Base-by-base conservation (phyloP, 2,113 vertebrate genomes). In the Micromys minutus region DNA sequence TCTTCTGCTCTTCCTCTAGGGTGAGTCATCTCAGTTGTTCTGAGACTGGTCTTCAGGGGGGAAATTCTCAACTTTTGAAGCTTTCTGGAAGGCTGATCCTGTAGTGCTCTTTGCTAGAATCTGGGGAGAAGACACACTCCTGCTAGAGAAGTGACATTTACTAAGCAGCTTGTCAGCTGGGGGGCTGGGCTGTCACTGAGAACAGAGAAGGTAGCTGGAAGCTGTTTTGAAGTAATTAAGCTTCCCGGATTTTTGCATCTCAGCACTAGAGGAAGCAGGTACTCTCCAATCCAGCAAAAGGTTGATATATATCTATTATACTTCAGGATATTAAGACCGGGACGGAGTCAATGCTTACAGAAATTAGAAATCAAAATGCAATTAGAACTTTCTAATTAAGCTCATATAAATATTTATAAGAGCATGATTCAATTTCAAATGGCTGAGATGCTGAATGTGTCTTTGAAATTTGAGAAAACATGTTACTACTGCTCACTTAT, bases 401-500 rank as follows among this genome's bases (percentile, higher is more conserved):
- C 77, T 87, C 69, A 45, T 42, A 96, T 96, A 94, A 97, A 98
- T 96, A 97, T 97, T 97, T 96, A 97, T 96, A 72, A 87, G 90
- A 67, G 9, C 47, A 92, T 75, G 89, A 86, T n/a, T 81, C 67
- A 85, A 95, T 92, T 94, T 95, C 26, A 92, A 94, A 94, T 29
- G 67, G 11, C 50, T 94, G 71, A 36, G 91, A 76, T 39, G 47
- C 50, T 47, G 80, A 83, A 67, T 80, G 26, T 96, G 29, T 96
- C 79, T 97, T 93, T 91, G 86, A 94, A 94, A 83, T 87, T 29
- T 24, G 22, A 92, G 31, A 63, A 96, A 91, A 83, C 85, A 87
- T 15, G 26, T 39, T 39, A 69, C 61, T 36, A 69, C 61, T 12
- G 29, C 34, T 90, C 63, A 36, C 57, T 87, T 69, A 92, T 13